Percentiles rank a stretch among this genome's conserved stretches.
phyloP scores from a whole-genome alignment of 2,797 vertebrate species.

The Sebastes oblongus region DNA sequence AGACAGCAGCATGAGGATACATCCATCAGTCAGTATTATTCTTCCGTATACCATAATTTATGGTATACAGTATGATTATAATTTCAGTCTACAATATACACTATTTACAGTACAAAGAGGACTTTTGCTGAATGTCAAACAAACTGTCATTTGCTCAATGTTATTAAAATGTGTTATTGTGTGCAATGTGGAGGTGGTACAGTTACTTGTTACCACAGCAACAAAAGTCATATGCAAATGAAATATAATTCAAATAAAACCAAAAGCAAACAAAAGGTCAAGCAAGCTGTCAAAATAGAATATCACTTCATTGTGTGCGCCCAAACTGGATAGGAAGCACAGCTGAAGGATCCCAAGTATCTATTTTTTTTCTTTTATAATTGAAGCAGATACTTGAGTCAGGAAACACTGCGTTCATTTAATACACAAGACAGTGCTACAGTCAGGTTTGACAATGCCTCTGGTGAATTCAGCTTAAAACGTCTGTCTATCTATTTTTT shows the following conservation, averaged over 20 bases:
- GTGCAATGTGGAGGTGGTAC: not conserved
- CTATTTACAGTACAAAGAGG: not conserved
- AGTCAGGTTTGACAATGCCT: not conserved
- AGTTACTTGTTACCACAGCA: slow-evolving; percentile 15
- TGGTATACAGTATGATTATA: not conserved
- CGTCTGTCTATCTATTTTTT: not conserved
- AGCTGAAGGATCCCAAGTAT: not conserved
- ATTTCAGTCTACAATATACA: not conserved
- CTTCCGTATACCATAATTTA: not conserved
- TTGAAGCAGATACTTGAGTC: not conserved
- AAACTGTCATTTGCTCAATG: not conserved
- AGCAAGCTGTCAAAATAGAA: not conserved
- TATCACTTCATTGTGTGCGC: not conserved
- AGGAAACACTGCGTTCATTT: not conserved
- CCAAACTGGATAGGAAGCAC: not conserved
- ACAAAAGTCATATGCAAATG: slow-evolving; percentile 14
- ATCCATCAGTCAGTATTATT: not conserved
- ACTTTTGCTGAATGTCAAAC: not conserved
- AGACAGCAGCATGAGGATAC: not conserved
- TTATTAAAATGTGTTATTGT: not conserved
- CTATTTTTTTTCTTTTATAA: not conserved
- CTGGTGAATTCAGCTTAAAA: not conserved
- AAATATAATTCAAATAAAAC: not conserved
- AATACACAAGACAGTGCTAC: not conserved
- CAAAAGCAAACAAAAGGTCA: slow-evolving; percentile 12